These are phyloP conservation scores for Sylvicapra grimmia DNA, from an alignment of 2,113 vertebrate genomes.

Conservation along the genomic window DNA sequence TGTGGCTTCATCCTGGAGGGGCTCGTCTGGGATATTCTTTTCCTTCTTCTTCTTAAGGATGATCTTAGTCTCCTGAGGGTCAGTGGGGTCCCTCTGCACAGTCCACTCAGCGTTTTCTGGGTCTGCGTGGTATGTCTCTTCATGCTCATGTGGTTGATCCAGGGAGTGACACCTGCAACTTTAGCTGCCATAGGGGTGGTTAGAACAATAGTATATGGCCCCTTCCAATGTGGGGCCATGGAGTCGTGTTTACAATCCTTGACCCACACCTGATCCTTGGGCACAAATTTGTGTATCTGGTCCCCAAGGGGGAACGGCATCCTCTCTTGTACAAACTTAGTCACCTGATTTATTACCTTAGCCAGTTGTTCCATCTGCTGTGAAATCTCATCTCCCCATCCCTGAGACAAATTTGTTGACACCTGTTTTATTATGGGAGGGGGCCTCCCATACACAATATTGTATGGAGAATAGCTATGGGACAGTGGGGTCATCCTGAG, in stretches of 20 bases:
- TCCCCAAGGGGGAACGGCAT: not conserved
- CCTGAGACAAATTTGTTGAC: not conserved
- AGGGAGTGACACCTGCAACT: not conserved
- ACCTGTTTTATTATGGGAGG: not conserved
- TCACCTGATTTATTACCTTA: not conserved
- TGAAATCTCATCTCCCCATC: not conserved
- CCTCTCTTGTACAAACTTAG: not conserved
- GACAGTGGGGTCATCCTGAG: not conserved
- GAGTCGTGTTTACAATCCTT: not conserved
- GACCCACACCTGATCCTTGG: fast-evolving
- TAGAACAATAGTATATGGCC: not conserved
- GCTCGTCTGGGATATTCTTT: not conserved
- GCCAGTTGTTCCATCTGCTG: not conserved
- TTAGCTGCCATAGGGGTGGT: not conserved
- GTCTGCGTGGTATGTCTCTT: not conserved
- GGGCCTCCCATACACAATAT: not conserved
- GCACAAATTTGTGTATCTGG: not conserved
- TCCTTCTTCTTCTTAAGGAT: not conserved
- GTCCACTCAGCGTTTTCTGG: not conserved
- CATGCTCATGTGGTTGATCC: not conserved
- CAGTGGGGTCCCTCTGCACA: not conserved
- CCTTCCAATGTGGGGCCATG: not conserved
- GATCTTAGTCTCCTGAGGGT: not conserved
- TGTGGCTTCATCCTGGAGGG: not conserved
- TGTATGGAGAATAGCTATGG: not conserved